Conservation (phyloP, 1,140 invertebrate species). For the Drosophila kanapiae region DNA sequence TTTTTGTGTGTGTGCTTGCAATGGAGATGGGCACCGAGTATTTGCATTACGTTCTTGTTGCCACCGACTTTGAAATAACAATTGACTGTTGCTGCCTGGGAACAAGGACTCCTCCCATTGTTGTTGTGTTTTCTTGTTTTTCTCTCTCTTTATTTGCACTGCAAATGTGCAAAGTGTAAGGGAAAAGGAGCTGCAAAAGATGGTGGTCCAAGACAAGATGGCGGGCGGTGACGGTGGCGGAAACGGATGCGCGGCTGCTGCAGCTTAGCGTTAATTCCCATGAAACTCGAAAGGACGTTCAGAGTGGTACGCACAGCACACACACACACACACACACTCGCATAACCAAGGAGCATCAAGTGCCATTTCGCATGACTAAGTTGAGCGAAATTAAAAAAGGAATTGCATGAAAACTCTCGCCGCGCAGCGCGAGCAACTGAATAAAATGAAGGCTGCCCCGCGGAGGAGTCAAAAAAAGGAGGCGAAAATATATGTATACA, state of each 20-base stretch:
- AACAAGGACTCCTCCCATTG: constrained; percentile 8
- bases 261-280: constrained; percentile 79
- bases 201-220: constrained; percentile 5
- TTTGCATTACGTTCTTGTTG: constrained; percentile 72
- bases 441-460: constrained; percentile 52
- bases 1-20: constrained; percentile 18
- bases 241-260: constrained; percentile 36
- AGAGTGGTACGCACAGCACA: constrained; percentile 35
- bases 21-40: constrained; percentile 30
- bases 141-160: constrained; percentile 40
- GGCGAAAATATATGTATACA: not conserved
- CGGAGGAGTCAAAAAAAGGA: constrained; percentile 29
- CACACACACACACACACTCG: constrained; percentile 16
- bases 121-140: constrained; percentile 7
- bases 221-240: constrained; percentile 3
- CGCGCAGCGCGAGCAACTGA: constrained; percentile 19
- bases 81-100: constrained; percentile 51
- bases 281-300: constrained; percentile 59
- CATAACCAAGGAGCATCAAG: constrained; percentile 69
- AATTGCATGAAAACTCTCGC: constrained; percentile 65
- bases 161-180: constrained; percentile 27
- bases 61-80: constrained; percentile 57
- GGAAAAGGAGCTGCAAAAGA: constrained; percentile 19
- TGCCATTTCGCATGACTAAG: constrained; percentile 78
- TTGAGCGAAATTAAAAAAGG: constrained; percentile 74